phyloP scores from a whole-genome alignment of 92 coral and sea anemone species.

The Epizoanthus ramosus region DNA sequence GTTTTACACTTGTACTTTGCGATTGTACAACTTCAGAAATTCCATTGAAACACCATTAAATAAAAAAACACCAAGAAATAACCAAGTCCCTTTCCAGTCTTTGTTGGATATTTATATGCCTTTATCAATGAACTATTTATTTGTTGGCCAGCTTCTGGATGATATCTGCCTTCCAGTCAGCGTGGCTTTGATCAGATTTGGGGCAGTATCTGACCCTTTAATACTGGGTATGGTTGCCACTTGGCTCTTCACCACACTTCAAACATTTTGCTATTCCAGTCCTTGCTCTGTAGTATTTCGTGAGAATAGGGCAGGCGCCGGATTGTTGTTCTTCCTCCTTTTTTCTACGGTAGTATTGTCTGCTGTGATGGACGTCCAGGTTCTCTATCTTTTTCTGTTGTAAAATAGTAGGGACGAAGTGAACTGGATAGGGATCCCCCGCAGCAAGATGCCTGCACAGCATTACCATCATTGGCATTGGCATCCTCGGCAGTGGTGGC shows the following conservation, averaged over 20 bases:
- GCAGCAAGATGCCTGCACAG: neutral
- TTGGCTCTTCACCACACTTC: constrained; percentile 23
- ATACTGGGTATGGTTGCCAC: constrained; percentile 28
- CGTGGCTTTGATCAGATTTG: neutral
- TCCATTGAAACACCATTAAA: too few species aligned
- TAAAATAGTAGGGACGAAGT: too few species aligned
- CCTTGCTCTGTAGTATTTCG: neutral
- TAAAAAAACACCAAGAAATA: too few species aligned
- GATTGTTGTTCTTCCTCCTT: neutral
- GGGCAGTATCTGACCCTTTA: constrained; percentile 41
- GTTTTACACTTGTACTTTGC: too few species aligned
- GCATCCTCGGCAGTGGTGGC: neutral
- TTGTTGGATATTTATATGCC: too few species aligned
- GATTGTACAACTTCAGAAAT: too few species aligned
- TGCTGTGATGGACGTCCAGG: neutral
- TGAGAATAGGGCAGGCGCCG: too few species aligned
- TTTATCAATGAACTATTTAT: too few species aligned
- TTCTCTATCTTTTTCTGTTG: neutral
- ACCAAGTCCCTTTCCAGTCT: too few species aligned
- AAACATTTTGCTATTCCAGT: constrained; percentile 16
- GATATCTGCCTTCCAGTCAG: constrained; percentile 28
- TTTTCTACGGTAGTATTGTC: neutral
- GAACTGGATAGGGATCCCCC: too few species aligned
- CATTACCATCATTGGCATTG: neutral
- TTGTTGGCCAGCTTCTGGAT: constrained; percentile 1